phyloP scores from a whole-genome alignment of 2,113 vertebrate genomes.

The Leptodactylus fuscus region DNA sequence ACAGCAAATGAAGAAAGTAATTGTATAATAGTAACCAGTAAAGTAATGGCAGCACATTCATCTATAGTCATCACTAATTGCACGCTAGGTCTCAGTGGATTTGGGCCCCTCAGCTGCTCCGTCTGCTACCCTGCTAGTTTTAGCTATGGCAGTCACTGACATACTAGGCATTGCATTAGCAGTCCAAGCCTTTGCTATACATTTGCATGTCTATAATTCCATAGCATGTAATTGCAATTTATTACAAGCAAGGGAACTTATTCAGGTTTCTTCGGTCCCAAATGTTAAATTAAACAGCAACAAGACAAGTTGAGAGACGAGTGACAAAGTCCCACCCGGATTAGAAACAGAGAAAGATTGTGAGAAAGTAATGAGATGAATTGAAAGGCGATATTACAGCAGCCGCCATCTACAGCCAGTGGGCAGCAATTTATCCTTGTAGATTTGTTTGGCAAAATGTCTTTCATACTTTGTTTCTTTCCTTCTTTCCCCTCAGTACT shows the following conservation, averaged over 20 bases:
- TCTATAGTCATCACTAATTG: no score
- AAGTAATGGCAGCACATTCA: no score
- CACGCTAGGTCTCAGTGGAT: no score
- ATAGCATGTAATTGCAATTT: conserved; percentile 56
- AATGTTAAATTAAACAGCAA: conserved; percentile 52
- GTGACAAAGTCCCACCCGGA: conserved; percentile 32
- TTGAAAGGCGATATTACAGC: conserved; percentile 16
- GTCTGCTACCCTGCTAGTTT: no score
- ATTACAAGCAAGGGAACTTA: conserved; percentile 40
- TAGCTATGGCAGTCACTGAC: no score
- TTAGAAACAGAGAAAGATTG: conserved; percentile 2
- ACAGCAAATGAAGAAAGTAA: no score
- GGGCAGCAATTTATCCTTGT: background rate
- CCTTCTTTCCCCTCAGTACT: background rate
- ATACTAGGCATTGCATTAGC: background rate
- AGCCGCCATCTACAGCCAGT: background rate
- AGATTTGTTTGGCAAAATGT: conserved; percentile 25
- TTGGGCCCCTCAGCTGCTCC: no score
- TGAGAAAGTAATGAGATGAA: conserved; percentile 10
- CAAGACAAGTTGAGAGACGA: conserved; percentile 30
- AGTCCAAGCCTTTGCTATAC: conserved; percentile 20
- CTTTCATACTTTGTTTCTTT: conserved; percentile 13
- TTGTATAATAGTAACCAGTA: no score
- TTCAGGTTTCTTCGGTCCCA: conserved; percentile 44
- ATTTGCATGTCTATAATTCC: conserved; percentile 38